Base-by-base conservation (phyloP, 2,888 invertebrate genomes). In the Anoplius nigerrimus region DNA sequence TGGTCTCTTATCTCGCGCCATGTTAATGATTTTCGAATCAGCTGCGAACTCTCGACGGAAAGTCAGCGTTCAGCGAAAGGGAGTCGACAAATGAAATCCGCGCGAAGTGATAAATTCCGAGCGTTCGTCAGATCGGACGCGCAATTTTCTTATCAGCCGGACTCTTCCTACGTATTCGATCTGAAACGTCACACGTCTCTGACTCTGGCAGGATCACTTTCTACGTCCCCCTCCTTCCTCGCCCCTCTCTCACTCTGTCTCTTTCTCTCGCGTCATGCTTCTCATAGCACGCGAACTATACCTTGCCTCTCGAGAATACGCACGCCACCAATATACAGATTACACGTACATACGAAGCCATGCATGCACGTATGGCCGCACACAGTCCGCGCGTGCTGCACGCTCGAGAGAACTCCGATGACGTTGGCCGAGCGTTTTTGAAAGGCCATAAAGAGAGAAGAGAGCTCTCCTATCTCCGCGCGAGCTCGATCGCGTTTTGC, bases 141-240 rank as follows among this genome's bases (percentile, higher is more conserved):
- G 18, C 46, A 6, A 24, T 24, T 48, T 20, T 48, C 48, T 48
- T 20, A 48, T 48, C 48, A 20, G 1, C 20, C n/a, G 20, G 8
- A 20, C 20, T 45, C 42, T 68, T 46, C 43, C 65, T 68, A 45
- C 48, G 64, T 42, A 18, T 48, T n/a, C 52, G 20, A 54, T 16
- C 22, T n/a, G 11, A 16, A 21, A 24, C 42, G 16, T 24, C 51
- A 42, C 24, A 45, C 51, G 48, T 42, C 48, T 59, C 48, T 63
- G 56, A 48, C 58, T 55, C 20, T 13, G 2, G 8, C 15, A 52
- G 59, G 55, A 61, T 74, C 63, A 62, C 65, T 71, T 63, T 74
- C 66, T 62, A 66, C 52, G 20, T 24, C 20, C 20, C 45, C 62
- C n/a, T 8, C 16, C 18, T 15, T n/a, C 20, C 45, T 65, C n/a